Base-by-base conservation (phyloP, 2,113 vertebrate species). In the Atlantisia rogersi region DNA sequence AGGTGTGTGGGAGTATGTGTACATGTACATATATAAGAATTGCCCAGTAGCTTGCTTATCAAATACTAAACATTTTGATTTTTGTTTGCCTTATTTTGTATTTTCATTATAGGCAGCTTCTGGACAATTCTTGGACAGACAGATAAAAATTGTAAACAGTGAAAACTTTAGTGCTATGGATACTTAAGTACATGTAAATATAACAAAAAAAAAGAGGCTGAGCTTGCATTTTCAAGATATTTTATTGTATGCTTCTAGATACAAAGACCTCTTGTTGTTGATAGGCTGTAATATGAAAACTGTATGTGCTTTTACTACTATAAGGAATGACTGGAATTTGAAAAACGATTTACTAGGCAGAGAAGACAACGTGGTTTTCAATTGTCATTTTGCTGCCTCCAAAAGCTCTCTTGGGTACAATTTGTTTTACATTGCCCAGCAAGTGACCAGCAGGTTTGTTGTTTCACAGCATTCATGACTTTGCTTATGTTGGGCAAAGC, bases 341-440 rank as follows among this genome's bases (percentile, higher is more conserved):
- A 86, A 77, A 92, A 86, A 40, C 76, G 83, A 10, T 93, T 93
- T 92, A 73, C 70, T 76, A 71, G 62, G 58, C 59, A 83, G n/a
- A 85, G 58, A 76, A 69, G 73, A 71, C n/a, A 77, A 74, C 58
- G 67, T 0, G 0, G 18, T 65, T 93, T 55, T 94, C 88, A 88
- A 70, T 84, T 84, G 64, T 95, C 73, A 48, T 75, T 32, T 83
- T 86, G 39, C 69, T 94, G 63, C 39, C 24, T 93, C 63, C 42
- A 77, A 80, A 89, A 56, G 40, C 58, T 90, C 90, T 90, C 85
- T n/a, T 80, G 87, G 52, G 63, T 82, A 46, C 56, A 62, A 40
- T 92, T 92, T 86, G 24, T 62, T 70, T 78, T 48, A 42, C 68
- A 28, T 76, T 86, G 52, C 59, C 82, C 94, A 90, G 82, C 42